Conservation (phyloP, 2,113 vertebrate genomes). For the Platichthys stellatus region DNA sequence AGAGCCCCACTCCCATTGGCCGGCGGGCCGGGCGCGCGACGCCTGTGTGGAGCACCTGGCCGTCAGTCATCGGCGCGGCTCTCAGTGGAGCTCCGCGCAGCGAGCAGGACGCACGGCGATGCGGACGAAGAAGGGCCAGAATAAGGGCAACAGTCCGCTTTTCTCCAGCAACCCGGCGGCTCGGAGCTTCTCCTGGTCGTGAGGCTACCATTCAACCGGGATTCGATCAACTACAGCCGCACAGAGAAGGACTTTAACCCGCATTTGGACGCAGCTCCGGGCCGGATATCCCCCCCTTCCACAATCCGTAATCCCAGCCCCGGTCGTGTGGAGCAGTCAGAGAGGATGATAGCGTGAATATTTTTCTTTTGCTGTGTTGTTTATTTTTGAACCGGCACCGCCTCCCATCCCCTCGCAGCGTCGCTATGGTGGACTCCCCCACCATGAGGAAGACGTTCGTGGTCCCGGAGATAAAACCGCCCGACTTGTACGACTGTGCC, state of each 20-base stretch:
- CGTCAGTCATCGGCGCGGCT: constrained; percentile 71
- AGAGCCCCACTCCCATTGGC: constrained; percentile 74
- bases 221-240: constrained; percentile 6
- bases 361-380: constrained; percentile 37
- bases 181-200: constrained; percentile 15
- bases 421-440: constrained; percentile 88
- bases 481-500: constrained; percentile 90
- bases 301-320: constrained; percentile 72
- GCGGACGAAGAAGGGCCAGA: constrained; percentile 75
- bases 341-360: constrained; percentile 76
- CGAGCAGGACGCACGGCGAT: constrained; percentile 66
- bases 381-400: constrained; percentile 35
- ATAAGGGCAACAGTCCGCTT: constrained; percentile 65
- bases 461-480: constrained; percentile 90
- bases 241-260: constrained; percentile 42
- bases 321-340: constrained; percentile 63
- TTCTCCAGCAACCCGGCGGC: constrained; percentile 22
- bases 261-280: constrained; percentile 47
- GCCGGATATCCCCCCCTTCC: constrained; percentile 67
- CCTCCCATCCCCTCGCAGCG: constrained; percentile 52
- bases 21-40: constrained; percentile 51
- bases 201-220: constrained; percentile 1
- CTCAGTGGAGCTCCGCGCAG: constrained; percentile 51
- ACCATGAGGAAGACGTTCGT: constrained; percentile 90
- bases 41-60: constrained; percentile 80